A percentile compares a stretch with the other conserved stretches of the same genome.
These are phyloP conservation scores for Drosophila anceps DNA, from an alignment of 2,888 invertebrate genomes.

Conservation along the genomic window DNA sequence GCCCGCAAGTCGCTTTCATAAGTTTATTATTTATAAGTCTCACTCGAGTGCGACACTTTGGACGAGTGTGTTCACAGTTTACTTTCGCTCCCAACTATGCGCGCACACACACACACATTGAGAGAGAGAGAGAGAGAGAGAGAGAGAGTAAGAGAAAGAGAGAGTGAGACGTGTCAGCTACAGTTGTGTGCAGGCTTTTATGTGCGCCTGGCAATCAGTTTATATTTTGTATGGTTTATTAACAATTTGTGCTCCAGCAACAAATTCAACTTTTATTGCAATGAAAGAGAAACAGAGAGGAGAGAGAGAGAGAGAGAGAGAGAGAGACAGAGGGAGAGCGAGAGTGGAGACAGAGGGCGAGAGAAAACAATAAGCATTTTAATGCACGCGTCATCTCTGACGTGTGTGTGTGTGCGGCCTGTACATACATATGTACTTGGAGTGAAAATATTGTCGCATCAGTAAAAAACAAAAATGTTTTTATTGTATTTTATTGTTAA, in stretches of 20 bases:
- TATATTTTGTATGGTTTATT: constrained; percentile 72
- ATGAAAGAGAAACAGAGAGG: neutral
- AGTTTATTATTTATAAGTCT: constrained; percentile 78
- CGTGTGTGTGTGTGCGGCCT: constrained; percentile 4
- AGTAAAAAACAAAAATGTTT: constrained; percentile 43
- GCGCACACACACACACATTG: constrained; percentile 1
- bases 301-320: neutral
- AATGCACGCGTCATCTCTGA: constrained; percentile 47
- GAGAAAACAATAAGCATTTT: constrained; percentile 32
- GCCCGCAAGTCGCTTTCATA: constrained; percentile 59
- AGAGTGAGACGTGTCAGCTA: constrained; percentile 1
- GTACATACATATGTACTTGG: constrained; percentile 30
- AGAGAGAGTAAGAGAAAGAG: neutral
- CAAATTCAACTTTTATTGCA: constrained; percentile 62
- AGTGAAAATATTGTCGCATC: constrained; percentile 56
- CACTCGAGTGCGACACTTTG: constrained; percentile 68
- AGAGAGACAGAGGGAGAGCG: neutral
- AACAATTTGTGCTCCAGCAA: constrained; percentile 60
- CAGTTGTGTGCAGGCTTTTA: constrained; percentile 48
- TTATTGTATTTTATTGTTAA: constrained; percentile 63
- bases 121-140: neutral
- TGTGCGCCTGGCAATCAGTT: constrained; percentile 60
- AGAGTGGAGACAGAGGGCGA: too few relatives aligned
- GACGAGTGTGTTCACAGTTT: constrained; percentile 51
- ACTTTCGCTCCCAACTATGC: constrained; percentile 22